These are phyloP conservation scores for Dolichomitus sp. DNA, from an alignment of 2,888 invertebrate genomes.

Conservation along the genomic window DNA sequence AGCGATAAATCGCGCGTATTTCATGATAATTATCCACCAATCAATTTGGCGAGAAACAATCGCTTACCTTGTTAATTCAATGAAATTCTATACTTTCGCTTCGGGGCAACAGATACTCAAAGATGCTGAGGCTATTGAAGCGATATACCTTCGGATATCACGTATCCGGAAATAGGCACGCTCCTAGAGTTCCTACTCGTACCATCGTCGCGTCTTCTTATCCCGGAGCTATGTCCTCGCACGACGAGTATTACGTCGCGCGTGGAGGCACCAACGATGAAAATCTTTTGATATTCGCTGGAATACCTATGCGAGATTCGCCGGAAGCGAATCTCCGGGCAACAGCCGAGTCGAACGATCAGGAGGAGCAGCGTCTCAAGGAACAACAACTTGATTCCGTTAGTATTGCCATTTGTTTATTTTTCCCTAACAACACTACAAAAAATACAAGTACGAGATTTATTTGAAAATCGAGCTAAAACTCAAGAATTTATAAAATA, in stretches of 20 bases:
- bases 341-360: conserved; percentile 21
- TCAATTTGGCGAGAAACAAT: too few relatives aligned
- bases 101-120: conserved; percentile 89
- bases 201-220: conserved; percentile 94
- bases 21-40: not conserved
- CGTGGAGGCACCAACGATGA: conserved; percentile 86
- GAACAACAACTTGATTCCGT: conserved; percentile 35
- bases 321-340: not conserved
- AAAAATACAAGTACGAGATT: too few relatives aligned
- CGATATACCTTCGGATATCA: conserved; percentile 94
- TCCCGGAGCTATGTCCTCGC: conserved; percentile 93
- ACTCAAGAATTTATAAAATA: not conserved
- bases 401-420: not conserved
- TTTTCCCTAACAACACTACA: not conserved
- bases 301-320: conserved; percentile 90
- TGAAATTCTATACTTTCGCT: conserved; percentile 11
- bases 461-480: too few relatives aligned
- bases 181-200: conserved; percentile 89
- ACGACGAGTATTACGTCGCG: conserved; percentile 94
- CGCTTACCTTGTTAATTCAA: too few relatives aligned
- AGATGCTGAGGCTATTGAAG: conserved; percentile 95
- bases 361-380: conserved; percentile 27
- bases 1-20: not conserved
- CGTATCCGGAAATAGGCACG: conserved; percentile 86
- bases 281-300: conserved; percentile 89